Evolutionary conservation across 2,797 vertebrate genomes (phyloP).

Genomic region (Enteromius argenteus): DNA sequence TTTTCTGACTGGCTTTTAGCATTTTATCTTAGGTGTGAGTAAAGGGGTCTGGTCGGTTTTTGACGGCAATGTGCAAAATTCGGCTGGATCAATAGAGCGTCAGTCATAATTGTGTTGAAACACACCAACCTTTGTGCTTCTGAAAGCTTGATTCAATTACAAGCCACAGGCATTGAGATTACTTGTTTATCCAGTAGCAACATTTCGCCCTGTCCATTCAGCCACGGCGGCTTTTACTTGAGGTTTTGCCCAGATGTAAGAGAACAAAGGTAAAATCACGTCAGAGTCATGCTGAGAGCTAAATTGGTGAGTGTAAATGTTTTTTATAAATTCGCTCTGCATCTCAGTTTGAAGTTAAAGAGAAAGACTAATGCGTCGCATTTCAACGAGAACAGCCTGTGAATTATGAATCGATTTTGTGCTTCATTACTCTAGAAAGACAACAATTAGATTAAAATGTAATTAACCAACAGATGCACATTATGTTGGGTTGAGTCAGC

Average conservation of each 20-base stretch:
- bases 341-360: conserved; percentile 27
- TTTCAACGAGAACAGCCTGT: conserved; percentile 25
- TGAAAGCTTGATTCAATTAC: conserved; percentile 31
- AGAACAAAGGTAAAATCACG: conserved; percentile 11
- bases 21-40: not conserved
- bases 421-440: conserved; percentile 60
- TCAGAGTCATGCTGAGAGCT: conserved; percentile 42
- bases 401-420: conserved; percentile 58
- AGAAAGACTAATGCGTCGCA: conserved; percentile 29
- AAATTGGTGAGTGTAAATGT: conserved; percentile 50
- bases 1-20: not conserved
- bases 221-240: not conserved
- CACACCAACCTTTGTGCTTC: conserved; percentile 19
- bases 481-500: conserved; percentile 35
- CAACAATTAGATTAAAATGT: conserved; percentile 60
- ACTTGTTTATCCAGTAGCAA: conserved; percentile 34
- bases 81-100: not conserved
- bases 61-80: conserved; percentile 1
- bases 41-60: conserved; percentile 12
- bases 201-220: conserved; percentile 27
- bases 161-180: conserved; percentile 19
- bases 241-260: conserved; percentile 4
- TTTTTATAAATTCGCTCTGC: conserved; percentile 36
- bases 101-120: conserved; percentile 34
- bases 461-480: conserved; percentile 57